phyloP scores from a whole-genome alignment of 2,797 vertebrate species.

The Chiroxiphia lanceolata region DNA sequence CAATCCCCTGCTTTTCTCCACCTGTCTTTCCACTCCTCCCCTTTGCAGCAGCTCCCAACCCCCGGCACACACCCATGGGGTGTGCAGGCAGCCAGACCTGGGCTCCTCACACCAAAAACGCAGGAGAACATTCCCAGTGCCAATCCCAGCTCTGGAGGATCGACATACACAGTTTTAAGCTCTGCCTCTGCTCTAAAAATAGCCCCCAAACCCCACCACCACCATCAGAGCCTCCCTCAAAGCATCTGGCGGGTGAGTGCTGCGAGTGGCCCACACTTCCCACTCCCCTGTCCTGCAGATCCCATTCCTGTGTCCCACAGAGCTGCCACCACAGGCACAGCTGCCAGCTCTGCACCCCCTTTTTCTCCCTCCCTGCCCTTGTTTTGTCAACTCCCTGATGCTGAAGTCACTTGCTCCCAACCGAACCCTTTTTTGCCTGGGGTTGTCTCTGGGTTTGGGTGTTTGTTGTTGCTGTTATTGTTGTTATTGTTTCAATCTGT shows the following conservation, averaged over 20 bases:
- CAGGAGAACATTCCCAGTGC: fast-evolving
- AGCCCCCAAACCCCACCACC: not conserved
- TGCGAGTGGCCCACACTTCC: not conserved
- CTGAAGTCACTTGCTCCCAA: not conserved
- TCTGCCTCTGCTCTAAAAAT: constrained; percentile 20
- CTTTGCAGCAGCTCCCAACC: not conserved
- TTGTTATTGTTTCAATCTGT: not conserved
- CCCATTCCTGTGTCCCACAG: not conserved
- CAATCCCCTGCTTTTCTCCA: not conserved
- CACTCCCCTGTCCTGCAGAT: not conserved
- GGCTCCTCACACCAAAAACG: not conserved
- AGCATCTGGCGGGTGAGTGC: not conserved
- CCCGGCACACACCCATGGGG: not conserved
- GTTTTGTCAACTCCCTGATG: not conserved
- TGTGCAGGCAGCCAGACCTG: fast-evolving
- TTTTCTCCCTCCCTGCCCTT: not conserved
- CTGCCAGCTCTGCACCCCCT: not conserved
- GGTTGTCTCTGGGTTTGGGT: not conserved
- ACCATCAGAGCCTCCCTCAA: not conserved
- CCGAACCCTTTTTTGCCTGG: not conserved
- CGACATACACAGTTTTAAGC: not conserved
- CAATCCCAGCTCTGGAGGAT: not conserved
- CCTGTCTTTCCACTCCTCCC: not conserved
- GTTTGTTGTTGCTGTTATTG: not conserved
- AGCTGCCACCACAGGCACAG: not conserved